Evolutionary conservation across 2,888 invertebrate species (phyloP).

Genomic region (Luperina nickerlii): DNA sequence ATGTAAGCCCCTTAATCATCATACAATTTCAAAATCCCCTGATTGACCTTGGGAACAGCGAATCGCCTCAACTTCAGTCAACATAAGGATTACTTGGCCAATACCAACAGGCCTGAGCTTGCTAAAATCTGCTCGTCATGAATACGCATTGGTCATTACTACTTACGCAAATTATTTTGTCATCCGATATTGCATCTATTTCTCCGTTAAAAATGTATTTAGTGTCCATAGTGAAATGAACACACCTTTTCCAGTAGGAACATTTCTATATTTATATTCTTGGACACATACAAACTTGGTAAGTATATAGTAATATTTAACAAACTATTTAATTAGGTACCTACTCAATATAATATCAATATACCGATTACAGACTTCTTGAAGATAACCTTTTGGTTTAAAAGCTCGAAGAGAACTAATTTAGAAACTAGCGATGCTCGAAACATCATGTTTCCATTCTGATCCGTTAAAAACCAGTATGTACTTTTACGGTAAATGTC

Average conservation of each 20-base stretch:
- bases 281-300: too few species aligned
- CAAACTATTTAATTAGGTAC: too few species aligned
- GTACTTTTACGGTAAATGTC: too few species aligned
- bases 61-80: conserved; percentile 6
- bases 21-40: background rate
- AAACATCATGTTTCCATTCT: too few species aligned
- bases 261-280: too few species aligned
- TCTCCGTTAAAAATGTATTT: background rate
- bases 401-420: too few species aligned
- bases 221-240: background rate
- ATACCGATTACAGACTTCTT: too few species aligned
- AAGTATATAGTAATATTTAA: too few species aligned
- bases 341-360: too few species aligned
- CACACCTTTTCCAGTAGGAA: background rate
- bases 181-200: conserved; percentile 23
- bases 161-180: conserved; percentile 52
- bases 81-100: conserved; percentile 20
- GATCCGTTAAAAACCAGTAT: too few species aligned
- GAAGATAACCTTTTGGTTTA: too few species aligned
- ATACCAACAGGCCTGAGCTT: conserved; percentile 18
- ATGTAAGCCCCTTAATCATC: background rate
- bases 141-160: conserved; percentile 27
- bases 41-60: conserved; percentile 5
- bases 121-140: conserved; percentile 32
- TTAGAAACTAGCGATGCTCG: too few species aligned